These are phyloP conservation scores for Oryctolagus cuniculus DNA, from an alignment of 2,113 vertebrate genomes.

Conservation along the genomic window DNA sequence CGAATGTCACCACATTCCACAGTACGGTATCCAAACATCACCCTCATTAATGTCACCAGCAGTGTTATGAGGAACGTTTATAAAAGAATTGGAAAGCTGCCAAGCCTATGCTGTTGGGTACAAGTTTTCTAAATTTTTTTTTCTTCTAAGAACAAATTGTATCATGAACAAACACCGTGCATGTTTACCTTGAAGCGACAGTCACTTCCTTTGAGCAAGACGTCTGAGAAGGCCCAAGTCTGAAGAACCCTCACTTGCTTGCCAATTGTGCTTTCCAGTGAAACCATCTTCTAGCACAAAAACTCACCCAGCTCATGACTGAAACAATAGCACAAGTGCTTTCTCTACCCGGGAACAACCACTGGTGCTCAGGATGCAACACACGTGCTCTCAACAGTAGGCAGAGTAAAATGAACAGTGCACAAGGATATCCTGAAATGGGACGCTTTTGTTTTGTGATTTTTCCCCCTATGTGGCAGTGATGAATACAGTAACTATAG, in stretches of 20 bases:
- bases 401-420: background rate
- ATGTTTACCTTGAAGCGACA: background rate
- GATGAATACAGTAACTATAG: background rate
- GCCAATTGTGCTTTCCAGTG: background rate
- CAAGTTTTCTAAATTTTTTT: conserved; percentile 44
- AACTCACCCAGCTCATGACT: background rate
- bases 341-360: background rate
- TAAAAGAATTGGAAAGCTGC: background rate
- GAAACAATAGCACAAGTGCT: background rate
- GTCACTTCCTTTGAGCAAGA: background rate
- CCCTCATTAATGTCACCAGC: background rate
- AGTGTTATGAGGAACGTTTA: background rate
- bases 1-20: background rate
- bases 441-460: background rate
- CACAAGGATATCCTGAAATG: background rate
- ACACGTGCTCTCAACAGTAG: background rate
- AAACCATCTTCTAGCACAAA: background rate
- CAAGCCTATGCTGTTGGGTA: background rate
- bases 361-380: fast-evolving
- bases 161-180: background rate
- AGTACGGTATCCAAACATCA: background rate
- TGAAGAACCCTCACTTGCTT: background rate
- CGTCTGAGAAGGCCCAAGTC: background rate
- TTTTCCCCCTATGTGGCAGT: background rate
- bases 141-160: background rate